A percentile compares a stretch with the other conserved stretches of the same genome.
phyloP scores from a whole-genome alignment of 37 sponge, comb jelly and placozoan species.

The Spongia lamella region DNA sequence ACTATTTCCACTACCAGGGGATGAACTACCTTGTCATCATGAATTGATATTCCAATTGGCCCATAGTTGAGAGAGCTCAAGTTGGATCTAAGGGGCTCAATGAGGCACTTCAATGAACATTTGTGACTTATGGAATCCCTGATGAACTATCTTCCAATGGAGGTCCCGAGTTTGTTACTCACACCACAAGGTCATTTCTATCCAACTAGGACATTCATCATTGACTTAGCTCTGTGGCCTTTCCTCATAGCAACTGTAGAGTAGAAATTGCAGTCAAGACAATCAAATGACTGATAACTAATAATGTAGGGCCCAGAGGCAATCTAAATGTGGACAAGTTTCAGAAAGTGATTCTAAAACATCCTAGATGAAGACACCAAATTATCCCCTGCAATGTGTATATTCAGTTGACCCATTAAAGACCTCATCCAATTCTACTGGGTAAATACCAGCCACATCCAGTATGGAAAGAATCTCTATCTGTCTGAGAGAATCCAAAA shows the following conservation, averaged over 20 bases:
- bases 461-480: conserved; percentile 23
- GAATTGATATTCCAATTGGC: conserved; percentile 43
- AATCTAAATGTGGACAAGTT: conserved; percentile 23
- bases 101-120: conserved; percentile 6
- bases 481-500: conserved; percentile 38
- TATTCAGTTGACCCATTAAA: conserved; percentile 31
- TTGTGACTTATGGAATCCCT: conserved; percentile 39
- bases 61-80: conserved; percentile 31
- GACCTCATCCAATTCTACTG: conserved; percentile 38
- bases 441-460: conserved; percentile 39
- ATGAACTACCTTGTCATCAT: conserved; percentile 31
- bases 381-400: conserved; percentile 36
- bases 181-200: conserved; percentile 19
- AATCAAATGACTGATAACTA: conserved; percentile 29
- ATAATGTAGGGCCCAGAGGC: conserved; percentile 20
- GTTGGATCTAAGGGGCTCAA: conserved; percentile 28
- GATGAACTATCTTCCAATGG: conserved; percentile 46
- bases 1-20: too few species aligned
- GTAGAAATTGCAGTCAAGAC: conserved; percentile 39
- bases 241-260: too few species aligned
- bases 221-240: conserved; percentile 35
- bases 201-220: conserved; percentile 21
- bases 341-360: conserved; percentile 27
- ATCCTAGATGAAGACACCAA: conserved; percentile 31
- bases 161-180: conserved; percentile 28